A percentile compares a stretch with the other conserved stretches of the same genome.
Conservation (phyloP, 2,888 invertebrate species). For the Leptopilina syphax region DNA sequence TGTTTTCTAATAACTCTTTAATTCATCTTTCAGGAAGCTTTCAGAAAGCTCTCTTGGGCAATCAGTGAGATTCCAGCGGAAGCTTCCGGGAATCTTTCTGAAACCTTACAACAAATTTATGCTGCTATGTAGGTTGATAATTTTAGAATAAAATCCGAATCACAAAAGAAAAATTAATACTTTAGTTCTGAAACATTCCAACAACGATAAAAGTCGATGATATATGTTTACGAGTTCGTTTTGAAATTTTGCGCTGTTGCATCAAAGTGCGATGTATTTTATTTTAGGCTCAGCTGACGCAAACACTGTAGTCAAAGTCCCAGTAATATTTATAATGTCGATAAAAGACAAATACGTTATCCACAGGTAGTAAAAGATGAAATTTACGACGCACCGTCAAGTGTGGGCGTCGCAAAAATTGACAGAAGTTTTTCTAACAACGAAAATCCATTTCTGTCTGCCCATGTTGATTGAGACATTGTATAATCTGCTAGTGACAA, state of each 20-base stretch:
- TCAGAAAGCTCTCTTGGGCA: too few relatives aligned
- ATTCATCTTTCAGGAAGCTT: too few relatives aligned
- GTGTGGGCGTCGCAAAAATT: conserved; percentile 19
- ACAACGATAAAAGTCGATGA: conserved; percentile 1
- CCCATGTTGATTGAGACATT: background rate
- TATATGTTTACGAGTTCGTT: conserved; percentile 8
- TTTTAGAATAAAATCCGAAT: background rate
- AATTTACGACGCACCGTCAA: conserved; percentile 57
- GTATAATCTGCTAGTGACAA: background rate
- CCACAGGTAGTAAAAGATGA: conserved; percentile 59
- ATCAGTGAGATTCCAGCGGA: too few relatives aligned
- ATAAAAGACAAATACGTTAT: conserved; percentile 67
- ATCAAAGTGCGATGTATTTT: background rate
- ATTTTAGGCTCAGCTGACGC: background rate
- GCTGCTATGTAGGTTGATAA: too few relatives aligned
- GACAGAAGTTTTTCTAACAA: conserved; percentile 2
- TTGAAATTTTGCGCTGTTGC: background rate
- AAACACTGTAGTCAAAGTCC: conserved; percentile 35
- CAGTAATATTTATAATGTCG: conserved; percentile 62
- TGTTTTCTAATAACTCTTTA: too few relatives aligned
- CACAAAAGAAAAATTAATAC: background rate
- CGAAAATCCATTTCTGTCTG: conserved; percentile 2
- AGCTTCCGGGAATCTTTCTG: too few relatives aligned
- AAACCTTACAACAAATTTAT: too few relatives aligned
- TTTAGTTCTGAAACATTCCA: background rate